Evolutionary conservation across 2,113 vertebrate species (phyloP), one percentile per base, ranked within the genome.

Genomic region (Chaetops frenatus): DNA sequence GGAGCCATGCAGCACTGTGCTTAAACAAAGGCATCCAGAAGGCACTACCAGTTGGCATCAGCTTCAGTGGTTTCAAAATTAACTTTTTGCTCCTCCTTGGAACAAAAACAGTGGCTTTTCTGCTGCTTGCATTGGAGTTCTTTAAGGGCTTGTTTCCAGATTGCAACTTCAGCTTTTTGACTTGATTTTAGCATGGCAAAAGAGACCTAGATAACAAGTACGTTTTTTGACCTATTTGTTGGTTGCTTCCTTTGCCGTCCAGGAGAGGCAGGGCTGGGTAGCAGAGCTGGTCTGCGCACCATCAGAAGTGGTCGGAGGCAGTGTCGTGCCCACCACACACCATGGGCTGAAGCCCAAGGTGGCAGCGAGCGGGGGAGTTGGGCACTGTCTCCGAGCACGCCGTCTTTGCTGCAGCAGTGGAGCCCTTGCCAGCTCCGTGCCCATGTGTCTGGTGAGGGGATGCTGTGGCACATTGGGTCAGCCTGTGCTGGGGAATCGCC

Each of bases 281-380:
- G 51, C n/a, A 40, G 51, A 45, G 29, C 42, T 47, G 44, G 67
- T 42, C 50, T 35, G 58, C 42, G 18, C 42, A 50, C 53, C 2
- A 1, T 73, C 25, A 61, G 36, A 60, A 70, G 29, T 1, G 2
- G 23, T 66, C 23, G 0, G 5, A 71, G 56, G 50, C 13, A 38
- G 12, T 27, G 18, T 24, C 11, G 24, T 44, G 38, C 71, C 51
- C 23, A 19, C 21, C 36, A 15, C 2, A 4, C 4, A 1, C 11
- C 8, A 6, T 12, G 67, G 65, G 48, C 69, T 77, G 67, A 35
- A 72, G 51, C 35, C 62, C 65, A 23, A 18, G 81, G 22, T 0
- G 0, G 21, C 76, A 40, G 48, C 0, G 0, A 45, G 35, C 1
- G 0, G 25, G 9, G 50, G 8, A 58, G 12, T 2, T 8, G 14